Evolutionary conservation across 2,113 vertebrate genomes (phyloP), one percentile per base, ranked within the genome.

Genomic region (Otis tarda): DNA sequence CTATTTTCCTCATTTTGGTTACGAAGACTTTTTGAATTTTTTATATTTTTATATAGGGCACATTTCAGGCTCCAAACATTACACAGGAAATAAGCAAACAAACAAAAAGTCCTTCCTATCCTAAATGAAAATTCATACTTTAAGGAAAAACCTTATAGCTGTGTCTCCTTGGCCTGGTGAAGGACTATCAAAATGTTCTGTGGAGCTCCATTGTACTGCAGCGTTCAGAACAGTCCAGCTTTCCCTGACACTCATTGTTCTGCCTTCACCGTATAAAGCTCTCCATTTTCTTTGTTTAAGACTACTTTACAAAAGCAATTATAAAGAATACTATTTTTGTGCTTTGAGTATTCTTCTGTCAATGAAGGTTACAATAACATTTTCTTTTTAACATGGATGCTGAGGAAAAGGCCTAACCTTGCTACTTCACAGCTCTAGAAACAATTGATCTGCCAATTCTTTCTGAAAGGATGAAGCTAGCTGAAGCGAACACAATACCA

Each of bases 251-350:
- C 24, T 53, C 57, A 71, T 82, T 95, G 80, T 84, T 87, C 73
- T 91, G 61, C 33, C 20, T 76, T 69, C 56, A 14, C 41, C 7
- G 2, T 22, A 24, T 31, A 81, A 84, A 94, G 61, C 83, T 91
- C 94, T 96, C 28, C 53, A 53, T 15, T 69, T 91, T 73, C 73
- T 94, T 95, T 88, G 79, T 88, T 93, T 82, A 87, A 79, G 57
- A 56, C 37, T 73, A n/a, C 57, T 92, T 91, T 73, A 92, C 20
- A 76, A 82, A 96, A 89, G 49, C 83, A 94, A 94, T 94, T 91
- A 92, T 85, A 67, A 94, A 80, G 78, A 77, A 94, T n/a, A 73
- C 59, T 79, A 50, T 37, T 91, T 89, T 65, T 76, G 53, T 89
- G 63, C 67, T 87, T 82, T 0, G 0, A 94, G 81, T 76, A 82